Evolutionary conservation across 2,797 vertebrate species (phyloP).

Genomic region (Miichthys miiuy): DNA sequence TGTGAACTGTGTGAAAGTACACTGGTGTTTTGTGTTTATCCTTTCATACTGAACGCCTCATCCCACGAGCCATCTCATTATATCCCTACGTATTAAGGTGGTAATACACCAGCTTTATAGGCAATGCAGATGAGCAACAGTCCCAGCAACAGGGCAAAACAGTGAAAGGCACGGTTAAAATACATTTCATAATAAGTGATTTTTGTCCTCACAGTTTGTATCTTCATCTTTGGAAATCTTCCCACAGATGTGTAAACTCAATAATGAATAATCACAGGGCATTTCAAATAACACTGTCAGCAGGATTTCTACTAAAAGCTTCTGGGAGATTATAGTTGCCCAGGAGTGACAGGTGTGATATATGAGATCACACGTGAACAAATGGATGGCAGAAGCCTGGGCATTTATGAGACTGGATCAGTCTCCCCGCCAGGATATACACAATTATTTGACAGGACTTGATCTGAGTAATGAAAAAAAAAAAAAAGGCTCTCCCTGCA

Average conservation of each 20-base stretch:
- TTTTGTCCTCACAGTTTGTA: slow-evolving; percentile 9
- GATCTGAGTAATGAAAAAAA: slow-evolving; percentile 70
- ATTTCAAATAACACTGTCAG: slow-evolving; percentile 72
- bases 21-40: slow-evolving; percentile 65
- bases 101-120: slow-evolving; percentile 42
- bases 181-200: slow-evolving; percentile 26
- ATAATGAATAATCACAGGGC: slow-evolving; percentile 62
- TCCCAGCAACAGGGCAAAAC: slow-evolving; percentile 3
- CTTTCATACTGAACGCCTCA: slow-evolving; percentile 48
- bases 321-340: slow-evolving; percentile 64
- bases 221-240: slow-evolving; percentile 28
- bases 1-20: slow-evolving; percentile 72
- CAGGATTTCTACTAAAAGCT: slow-evolving; percentile 70
- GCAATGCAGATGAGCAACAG: neutral
- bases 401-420: slow-evolving; percentile 63
- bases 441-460: slow-evolving; percentile 55
- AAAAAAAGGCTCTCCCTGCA: slow-evolving; percentile 25
- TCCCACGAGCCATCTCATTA: slow-evolving; percentile 49
- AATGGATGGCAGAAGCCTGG: slow-evolving; percentile 63
- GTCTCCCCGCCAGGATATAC: slow-evolving; percentile 39
- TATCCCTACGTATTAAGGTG: slow-evolving; percentile 44
- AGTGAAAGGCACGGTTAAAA: neutral
- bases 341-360: slow-evolving; percentile 63
- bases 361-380: slow-evolving; percentile 72
- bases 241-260: slow-evolving; percentile 51